phyloP scores from a whole-genome alignment of 2,113 vertebrate species.

The Sander lucioperca region DNA sequence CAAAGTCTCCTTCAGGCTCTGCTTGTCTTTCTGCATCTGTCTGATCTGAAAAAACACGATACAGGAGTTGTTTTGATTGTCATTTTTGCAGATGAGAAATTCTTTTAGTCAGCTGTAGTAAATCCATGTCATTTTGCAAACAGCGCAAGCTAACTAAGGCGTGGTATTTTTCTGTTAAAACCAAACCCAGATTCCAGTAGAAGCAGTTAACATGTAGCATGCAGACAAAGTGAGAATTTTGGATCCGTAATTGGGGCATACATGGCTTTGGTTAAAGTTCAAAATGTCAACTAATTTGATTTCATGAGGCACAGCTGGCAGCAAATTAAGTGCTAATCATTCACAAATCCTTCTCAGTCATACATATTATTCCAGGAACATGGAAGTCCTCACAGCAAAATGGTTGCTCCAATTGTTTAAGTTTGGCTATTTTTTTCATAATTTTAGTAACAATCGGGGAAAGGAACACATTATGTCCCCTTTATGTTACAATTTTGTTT shows the following conservation, averaged over 20 bases:
- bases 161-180: slow-evolving; percentile 42
- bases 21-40: slow-evolving; percentile 42
- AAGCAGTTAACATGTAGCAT: slow-evolving; percentile 44
- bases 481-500: neutral
- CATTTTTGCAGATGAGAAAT: slow-evolving; percentile 55
- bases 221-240: slow-evolving; percentile 27
- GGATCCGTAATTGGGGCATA: slow-evolving; percentile 54
- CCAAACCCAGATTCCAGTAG: slow-evolving; percentile 65
- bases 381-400: slow-evolving; percentile 13
- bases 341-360: slow-evolving; percentile 71
- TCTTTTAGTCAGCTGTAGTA: slow-evolving; percentile 63
- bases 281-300: slow-evolving; percentile 80
- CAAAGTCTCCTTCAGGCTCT: slow-evolving; percentile 35
- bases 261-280: slow-evolving; percentile 75
- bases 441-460: neutral
- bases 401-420: neutral
- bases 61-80: slow-evolving; percentile 47
- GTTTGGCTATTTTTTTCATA: neutral
- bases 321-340: slow-evolving; percentile 74
- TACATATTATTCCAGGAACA: slow-evolving; percentile 41
- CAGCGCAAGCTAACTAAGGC: slow-evolving; percentile 47
- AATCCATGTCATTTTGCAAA: slow-evolving; percentile 60
- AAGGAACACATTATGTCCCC: neutral
- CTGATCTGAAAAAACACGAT: slow-evolving; percentile 37
- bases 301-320: slow-evolving; percentile 75